Conservation (phyloP, 2,113 vertebrate species). For the Xiphophorus maculatus region DNA sequence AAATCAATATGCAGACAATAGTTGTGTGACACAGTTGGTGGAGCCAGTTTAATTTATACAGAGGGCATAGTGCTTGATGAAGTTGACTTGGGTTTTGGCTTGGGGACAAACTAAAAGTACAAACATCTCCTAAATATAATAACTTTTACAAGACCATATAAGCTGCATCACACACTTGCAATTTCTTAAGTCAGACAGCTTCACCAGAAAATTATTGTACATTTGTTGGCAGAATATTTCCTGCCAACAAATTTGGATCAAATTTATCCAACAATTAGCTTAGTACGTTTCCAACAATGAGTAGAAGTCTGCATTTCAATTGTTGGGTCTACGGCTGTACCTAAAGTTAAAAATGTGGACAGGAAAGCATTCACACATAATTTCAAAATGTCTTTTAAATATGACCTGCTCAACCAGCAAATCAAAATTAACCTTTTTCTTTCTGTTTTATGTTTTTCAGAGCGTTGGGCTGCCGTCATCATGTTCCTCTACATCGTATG, state of each 20-base stretch:
- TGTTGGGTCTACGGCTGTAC: no score
- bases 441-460: constrained; percentile 55
- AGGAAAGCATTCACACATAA: not conserved
- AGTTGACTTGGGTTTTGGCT: no score
- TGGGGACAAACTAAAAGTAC: no score
- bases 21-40: no score
- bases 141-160: no score
- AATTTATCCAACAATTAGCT: not conserved
- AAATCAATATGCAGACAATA: no score
- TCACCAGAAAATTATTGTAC: not conserved
- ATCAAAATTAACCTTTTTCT: constrained; percentile 15
- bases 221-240: not conserved
- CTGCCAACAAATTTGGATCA: not conserved
- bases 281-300: no score
- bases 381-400: not conserved
- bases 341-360: not conserved
- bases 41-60: no score
- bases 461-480: constrained; percentile 21
- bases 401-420: not conserved
- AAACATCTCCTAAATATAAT: no score
- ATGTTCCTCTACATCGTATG: constrained; percentile 66
- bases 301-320: no score
- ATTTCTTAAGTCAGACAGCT: not conserved
- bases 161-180: not conserved
- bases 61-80: no score